Conservation (phyloP, 1,140 invertebrate genomes). For the Drosophila orena region DNA sequence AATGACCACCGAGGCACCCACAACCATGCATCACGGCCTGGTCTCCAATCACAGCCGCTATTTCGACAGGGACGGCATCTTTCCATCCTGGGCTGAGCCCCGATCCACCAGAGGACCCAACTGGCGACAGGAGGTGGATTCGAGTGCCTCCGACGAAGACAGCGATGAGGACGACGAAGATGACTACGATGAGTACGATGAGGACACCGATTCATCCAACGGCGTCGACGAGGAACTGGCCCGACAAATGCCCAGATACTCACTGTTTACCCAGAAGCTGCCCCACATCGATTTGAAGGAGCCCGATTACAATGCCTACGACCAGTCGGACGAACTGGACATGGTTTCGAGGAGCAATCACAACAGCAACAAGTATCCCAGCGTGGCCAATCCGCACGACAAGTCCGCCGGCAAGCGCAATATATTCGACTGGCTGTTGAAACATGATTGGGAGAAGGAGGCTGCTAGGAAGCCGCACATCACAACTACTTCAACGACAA, state of each 20-base stretch:
- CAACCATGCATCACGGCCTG: slow-evolving; percentile 32
- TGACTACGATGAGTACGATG: slow-evolving; percentile 26
- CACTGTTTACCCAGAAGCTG: slow-evolving; percentile 57
- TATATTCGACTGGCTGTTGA: slow-evolving; percentile 66
- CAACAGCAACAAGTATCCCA: slow-evolving; percentile 54
- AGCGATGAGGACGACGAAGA: slow-evolving; percentile 57
- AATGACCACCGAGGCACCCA: slow-evolving; percentile 26
- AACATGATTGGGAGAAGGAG: slow-evolving; percentile 40
- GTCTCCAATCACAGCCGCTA: slow-evolving; percentile 41
- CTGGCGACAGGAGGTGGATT: slow-evolving; percentile 58
- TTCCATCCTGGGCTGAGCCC: slow-evolving; percentile 56
- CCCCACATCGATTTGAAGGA: slow-evolving; percentile 32
- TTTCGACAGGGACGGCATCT: slow-evolving; percentile 69
- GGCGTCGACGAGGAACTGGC: slow-evolving; percentile 41
- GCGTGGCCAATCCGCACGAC: slow-evolving; percentile 40
- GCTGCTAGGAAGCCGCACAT: slow-evolving; percentile 3
- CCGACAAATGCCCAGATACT: slow-evolving; percentile 71
- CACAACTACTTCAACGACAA: neutral
- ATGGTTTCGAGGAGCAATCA: slow-evolving; percentile 1
- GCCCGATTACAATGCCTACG: slow-evolving; percentile 46
- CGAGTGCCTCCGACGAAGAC: slow-evolving; percentile 42
- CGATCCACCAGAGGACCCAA: slow-evolving; percentile 62
- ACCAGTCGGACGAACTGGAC: slow-evolving; percentile 24
- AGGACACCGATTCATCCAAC: slow-evolving; percentile 15
- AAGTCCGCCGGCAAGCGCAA: slow-evolving; percentile 59